A percentile compares a stretch with the other conserved stretches of the same genome.
These are phyloP conservation scores for Etheostoma spectabile DNA, from an alignment of 2,113 vertebrate species.

Conservation along the genomic window DNA sequence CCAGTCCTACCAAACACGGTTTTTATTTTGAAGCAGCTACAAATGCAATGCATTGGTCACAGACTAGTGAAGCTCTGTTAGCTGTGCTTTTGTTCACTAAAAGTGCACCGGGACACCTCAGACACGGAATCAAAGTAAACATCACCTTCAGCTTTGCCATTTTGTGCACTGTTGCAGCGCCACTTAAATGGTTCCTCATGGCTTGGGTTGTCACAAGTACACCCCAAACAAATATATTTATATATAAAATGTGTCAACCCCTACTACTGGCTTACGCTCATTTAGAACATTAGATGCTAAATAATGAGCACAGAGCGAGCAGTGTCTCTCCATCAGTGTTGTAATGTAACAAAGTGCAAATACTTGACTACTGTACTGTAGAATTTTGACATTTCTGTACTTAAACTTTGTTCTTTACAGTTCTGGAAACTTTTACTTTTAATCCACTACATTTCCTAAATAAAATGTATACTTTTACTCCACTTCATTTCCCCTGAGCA, in stretches of 20 bases:
- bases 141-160: not conserved
- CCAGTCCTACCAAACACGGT: not conserved
- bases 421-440: too few relatives aligned
- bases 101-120: not conserved
- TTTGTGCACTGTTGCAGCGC: not conserved
- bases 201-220: not conserved
- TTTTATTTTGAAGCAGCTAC: not conserved
- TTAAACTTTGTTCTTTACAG: too few relatives aligned
- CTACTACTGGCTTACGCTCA: too few relatives aligned
- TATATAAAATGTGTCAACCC: not conserved
- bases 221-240: not conserved
- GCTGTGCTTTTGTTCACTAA: not conserved
- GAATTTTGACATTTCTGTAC: too few relatives aligned
- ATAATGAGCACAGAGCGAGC: too few relatives aligned
- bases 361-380: too few relatives aligned
- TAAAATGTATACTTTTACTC: too few relatives aligned
- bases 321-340: too few relatives aligned
- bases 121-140: not conserved
- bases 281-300: too few relatives aligned
- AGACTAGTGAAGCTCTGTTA: not conserved
- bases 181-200: not conserved
- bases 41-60: not conserved
- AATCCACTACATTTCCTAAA: too few relatives aligned
- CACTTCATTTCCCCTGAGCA: too few relatives aligned
- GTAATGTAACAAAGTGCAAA: too few relatives aligned